phyloP scores from a whole-genome alignment of 2,888 invertebrate genomes.

The Gymnoscelis rufifasciata region DNA sequence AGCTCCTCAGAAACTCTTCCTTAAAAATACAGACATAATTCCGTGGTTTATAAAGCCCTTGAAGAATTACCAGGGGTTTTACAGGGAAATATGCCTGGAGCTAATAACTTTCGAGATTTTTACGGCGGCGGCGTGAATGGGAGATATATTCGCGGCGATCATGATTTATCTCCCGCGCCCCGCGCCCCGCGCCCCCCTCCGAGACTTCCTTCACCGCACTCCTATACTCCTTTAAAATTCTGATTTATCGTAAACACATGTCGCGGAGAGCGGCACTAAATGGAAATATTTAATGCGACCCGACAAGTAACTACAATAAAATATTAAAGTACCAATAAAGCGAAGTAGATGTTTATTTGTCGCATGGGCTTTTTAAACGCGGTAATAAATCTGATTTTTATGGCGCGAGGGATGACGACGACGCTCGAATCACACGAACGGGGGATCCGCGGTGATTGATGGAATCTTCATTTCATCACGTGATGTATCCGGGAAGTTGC shows the following conservation, averaged over 20 bases:
- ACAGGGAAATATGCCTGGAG: conserved; percentile 2
- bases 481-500: too few relatives aligned
- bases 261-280: conserved; percentile 18
- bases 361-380: conserved; percentile 24
- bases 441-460: too few relatives aligned
- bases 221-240: conserved; percentile 11
- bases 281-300: conserved; percentile 21
- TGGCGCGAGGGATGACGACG: conserved; percentile 20
- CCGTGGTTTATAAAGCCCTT: conserved; percentile 6
- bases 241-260: conserved; percentile 27
- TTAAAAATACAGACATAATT: conserved; percentile 3
- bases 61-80: conserved; percentile 7
- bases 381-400: conserved; percentile 28
- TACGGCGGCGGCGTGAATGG: conserved; percentile 7
- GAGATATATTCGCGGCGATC: conserved; percentile 4
- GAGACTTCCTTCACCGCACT: conserved; percentile 12
- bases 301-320: conserved; percentile 26
- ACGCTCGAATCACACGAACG: not conserved
- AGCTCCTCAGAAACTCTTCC: conserved; percentile 1
- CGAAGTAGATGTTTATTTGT: conserved; percentile 32
- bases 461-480: not conserved
- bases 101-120: conserved; percentile 13
- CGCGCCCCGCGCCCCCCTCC: conserved; percentile 2
- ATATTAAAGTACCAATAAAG: conserved; percentile 31
- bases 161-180: conserved; percentile 16